Evolutionary conservation across 2,888 invertebrate genomes (phyloP), one percentile per base, ranked within the genome.

Genomic region (Automeris io): DNA sequence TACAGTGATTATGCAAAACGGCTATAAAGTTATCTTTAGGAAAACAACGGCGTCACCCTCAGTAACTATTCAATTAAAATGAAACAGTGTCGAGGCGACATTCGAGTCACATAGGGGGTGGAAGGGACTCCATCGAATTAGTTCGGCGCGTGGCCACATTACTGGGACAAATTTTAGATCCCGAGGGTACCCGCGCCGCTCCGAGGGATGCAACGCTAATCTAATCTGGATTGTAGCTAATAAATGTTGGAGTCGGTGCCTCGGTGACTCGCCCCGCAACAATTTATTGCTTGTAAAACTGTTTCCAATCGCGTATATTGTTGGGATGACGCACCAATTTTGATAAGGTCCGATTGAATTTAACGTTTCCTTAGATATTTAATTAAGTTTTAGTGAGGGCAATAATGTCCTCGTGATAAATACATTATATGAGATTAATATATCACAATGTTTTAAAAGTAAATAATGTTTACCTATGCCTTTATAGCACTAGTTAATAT

Each of bases 241-340:
- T 86, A 86, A 86, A 86, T 86, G 83, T 85, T 78, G 74, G 75
- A 81, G 59, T 16, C 71, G n/a, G n/a, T n/a, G n/a, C n/a, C n/a
- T n/a, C 71, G 67, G 67, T 64, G 74, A 73, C 75, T 68, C 72
- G 67, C 72, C 71, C 69, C 69, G 73, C 70, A 73, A 69, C 63
- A 82, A 83, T 86, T 85, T 86, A 85, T 86, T 68, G 85, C 85
- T 83, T 83, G 83, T 82, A 85, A 85, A 86, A 85, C 83, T 86
- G 82, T 85, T 83, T 82, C 82, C 82, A 85, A 86, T 85, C 79
- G 83, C 57, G 70, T 75, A 70, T 73, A 82, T 77, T 72, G 80
- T 68, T 61, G 57, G 72, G 70, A 69, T 75, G 76, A 75, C 70
- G 68, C 64, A 54, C 53, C 61, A 54, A 61, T 67, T 74, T 68